Percentiles rank a stretch among this genome's conserved stretches.
phyloP scores from a whole-genome alignment of 2,888 invertebrate genomes.

The Ectobius pallidus region DNA sequence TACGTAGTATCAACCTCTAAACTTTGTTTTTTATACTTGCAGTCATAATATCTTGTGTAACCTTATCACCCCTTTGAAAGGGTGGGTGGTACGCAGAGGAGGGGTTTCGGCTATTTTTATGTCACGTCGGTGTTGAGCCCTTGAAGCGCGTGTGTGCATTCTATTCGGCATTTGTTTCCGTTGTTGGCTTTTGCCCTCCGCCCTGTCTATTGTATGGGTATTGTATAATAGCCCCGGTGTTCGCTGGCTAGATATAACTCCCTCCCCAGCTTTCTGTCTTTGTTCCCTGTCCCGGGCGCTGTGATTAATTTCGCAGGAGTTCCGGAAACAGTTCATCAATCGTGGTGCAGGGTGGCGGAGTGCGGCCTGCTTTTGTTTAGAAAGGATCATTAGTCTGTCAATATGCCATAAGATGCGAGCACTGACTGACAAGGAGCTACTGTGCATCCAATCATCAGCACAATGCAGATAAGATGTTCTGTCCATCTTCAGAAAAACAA shows the following conservation, averaged over 20 bases:
- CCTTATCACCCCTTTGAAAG: too few species aligned
- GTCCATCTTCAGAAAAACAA: too few species aligned
- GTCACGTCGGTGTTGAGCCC: not conserved
- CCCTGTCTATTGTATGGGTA: slow-evolving; percentile 32
- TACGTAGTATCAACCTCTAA: too few species aligned
- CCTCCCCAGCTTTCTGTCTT: slow-evolving; percentile 22
- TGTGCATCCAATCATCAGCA: not conserved
- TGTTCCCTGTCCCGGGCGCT: slow-evolving; percentile 13
- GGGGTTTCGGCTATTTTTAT: too few species aligned
- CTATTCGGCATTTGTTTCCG: slow-evolving; percentile 34
- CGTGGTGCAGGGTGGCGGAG: slow-evolving; percentile 1
- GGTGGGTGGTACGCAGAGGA: too few species aligned
- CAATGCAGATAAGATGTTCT: too few species aligned
- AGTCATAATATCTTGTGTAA: too few species aligned
- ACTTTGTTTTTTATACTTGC: too few species aligned
- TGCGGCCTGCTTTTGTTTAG: slow-evolving; percentile 32
- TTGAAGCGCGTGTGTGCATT: slow-evolving; percentile 14
- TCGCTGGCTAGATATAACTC: slow-evolving; percentile 5
- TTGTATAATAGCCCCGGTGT: slow-evolving; percentile 25
- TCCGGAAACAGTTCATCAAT: slow-evolving; percentile 38
- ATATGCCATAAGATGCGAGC: slow-evolving; percentile 31
- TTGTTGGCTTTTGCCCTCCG: slow-evolving; percentile 34
- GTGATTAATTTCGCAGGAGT: slow-evolving; percentile 36
- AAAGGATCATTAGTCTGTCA: slow-evolving; percentile 35
- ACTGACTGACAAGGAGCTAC: slow-evolving; percentile 1